These are phyloP conservation scores for Dryobota labecula DNA, from an alignment of 2,888 invertebrate species.

Conservation along the genomic window DNA sequence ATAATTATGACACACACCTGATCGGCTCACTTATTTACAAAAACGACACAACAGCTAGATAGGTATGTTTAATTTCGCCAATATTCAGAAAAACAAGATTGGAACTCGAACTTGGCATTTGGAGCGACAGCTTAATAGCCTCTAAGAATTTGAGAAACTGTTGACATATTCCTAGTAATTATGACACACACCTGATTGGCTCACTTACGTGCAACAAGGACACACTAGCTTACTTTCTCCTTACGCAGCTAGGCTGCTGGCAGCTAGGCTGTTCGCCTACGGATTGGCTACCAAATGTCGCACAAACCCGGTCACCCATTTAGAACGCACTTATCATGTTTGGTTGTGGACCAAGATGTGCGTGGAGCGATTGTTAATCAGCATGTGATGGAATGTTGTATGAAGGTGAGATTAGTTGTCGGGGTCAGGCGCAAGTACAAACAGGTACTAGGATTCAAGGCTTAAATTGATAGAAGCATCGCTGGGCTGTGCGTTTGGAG, in stretches of 20 bases:
- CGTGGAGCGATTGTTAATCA: conserved; percentile 65
- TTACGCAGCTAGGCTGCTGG: conserved; percentile 49
- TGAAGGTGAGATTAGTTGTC: conserved; percentile 26
- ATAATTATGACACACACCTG: conserved; percentile 54
- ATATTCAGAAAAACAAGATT: too few relatives aligned
- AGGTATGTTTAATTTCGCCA: too few relatives aligned
- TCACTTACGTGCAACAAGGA: conserved; percentile 76
- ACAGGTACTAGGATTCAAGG: background rate
- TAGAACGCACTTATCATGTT: conserved; percentile 75
- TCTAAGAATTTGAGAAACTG: conserved; percentile 11
- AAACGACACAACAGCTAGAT: too few relatives aligned
- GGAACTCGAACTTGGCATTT: background rate
- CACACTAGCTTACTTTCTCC: conserved; percentile 83
- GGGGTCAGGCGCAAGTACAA: conserved; percentile 15
- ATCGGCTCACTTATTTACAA: too few relatives aligned
- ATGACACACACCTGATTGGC: conserved; percentile 51
- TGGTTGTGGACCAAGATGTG: conserved; percentile 70
- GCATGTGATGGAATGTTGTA: conserved; percentile 46
- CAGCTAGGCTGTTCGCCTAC: conserved; percentile 70
- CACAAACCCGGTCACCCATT: conserved; percentile 84
- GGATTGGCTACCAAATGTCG: conserved; percentile 76
- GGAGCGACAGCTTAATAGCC: background rate
- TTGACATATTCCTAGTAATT: conserved; percentile 30
- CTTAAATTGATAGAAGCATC: background rate
- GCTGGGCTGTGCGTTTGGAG: background rate